Evolutionary conservation across 2,888 invertebrate genomes (phyloP).

Genomic region (Eupeodes luniger): DNA sequence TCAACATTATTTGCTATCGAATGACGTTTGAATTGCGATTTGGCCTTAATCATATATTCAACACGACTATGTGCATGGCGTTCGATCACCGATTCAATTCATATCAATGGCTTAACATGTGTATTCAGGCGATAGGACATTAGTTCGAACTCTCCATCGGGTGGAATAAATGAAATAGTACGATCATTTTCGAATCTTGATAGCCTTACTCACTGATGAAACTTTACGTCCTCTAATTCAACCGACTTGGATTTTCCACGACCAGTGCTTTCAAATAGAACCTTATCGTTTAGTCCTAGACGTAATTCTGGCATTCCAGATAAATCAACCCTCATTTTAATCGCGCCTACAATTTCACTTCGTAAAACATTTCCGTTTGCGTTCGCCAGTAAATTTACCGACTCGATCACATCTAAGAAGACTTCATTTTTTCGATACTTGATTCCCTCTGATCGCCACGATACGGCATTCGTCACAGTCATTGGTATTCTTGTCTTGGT

Average conservation of each 20-base stretch:
- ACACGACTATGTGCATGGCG: conserved; percentile 98
- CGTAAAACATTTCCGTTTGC: conserved; percentile 98
- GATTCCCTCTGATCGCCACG: conserved; percentile 99
- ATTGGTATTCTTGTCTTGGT: conserved; percentile 97
- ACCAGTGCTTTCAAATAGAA: conserved; percentile 98
- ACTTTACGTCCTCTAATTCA: conserved; percentile 99
- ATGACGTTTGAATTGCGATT: conserved; percentile 98
- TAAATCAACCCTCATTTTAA: conserved; percentile 99
- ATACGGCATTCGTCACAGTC: conserved; percentile 99
- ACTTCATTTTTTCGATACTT: conserved; percentile 99
- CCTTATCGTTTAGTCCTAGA: conserved; percentile 98
- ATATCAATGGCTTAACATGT: conserved; percentile 98
- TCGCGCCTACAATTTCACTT: conserved; percentile 99
- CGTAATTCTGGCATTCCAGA: conserved; percentile 99
- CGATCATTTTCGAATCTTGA: conserved; percentile 99
- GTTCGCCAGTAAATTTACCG: conserved; percentile 97
- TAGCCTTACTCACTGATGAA: conserved; percentile 98
- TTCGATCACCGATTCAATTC: conserved; percentile 99
- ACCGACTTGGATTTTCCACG: conserved; percentile 99
- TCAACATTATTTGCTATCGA: conserved; percentile 99
- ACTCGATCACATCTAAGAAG: conserved; percentile 99
- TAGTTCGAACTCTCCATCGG: conserved; percentile 99
- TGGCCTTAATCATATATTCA: conserved; percentile 99
- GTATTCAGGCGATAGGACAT: conserved; percentile 99
- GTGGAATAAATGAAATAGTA: conserved; percentile 99